Evolutionary conservation across 2,797 vertebrate species (phyloP), one percentile per base, ranked within the genome.

Genomic region (Fringilla coelebs): DNA sequence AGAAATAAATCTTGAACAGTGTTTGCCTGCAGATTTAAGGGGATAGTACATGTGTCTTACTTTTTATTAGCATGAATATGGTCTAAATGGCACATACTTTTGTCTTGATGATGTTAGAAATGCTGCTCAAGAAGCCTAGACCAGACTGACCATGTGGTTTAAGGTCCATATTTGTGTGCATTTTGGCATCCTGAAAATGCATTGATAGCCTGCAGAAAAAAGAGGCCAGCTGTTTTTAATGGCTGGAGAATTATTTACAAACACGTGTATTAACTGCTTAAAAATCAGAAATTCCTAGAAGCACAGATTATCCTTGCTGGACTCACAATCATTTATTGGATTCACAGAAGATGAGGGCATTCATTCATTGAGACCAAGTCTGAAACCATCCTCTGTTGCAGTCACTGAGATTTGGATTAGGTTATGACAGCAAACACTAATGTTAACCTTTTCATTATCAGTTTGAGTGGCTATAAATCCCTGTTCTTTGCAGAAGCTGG

Each of bases 171-270:
- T 82, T 92, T 76, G 15, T 76, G 66, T 55, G 79, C 17, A 54
- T 70, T 61, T 29, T 91, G 90, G 40, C 68, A 79, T 57, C 78
- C 80, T 90, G 80, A 19, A 88, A 94, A 84, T 65, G 55, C 26
- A 4, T 86, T 4, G 38, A 67, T 70, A 70, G 77, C 55, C 84
- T 94, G 74, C 66, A 68, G 80, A 82, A 79, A 80, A 77, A 72
- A 82, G 51, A 89, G 70, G 54, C 38, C 93, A 88, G 63, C 19
- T 85, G 82, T 54, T 97, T 96, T 89, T 76, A 74, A 86, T 77
- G 52, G 40, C 11, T 79, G 68, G 51, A 58, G 55, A 89, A 62
- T 90, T 82, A 67, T 92, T 97, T 96, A 95, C 66, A 61, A 96
- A 92, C 66, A 85, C 7, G 11, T 63, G 17, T 65, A 91, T 90